Evolutionary conservation across 1,140 invertebrate species (phyloP).

Genomic region (Aphidius gifuensis): DNA sequence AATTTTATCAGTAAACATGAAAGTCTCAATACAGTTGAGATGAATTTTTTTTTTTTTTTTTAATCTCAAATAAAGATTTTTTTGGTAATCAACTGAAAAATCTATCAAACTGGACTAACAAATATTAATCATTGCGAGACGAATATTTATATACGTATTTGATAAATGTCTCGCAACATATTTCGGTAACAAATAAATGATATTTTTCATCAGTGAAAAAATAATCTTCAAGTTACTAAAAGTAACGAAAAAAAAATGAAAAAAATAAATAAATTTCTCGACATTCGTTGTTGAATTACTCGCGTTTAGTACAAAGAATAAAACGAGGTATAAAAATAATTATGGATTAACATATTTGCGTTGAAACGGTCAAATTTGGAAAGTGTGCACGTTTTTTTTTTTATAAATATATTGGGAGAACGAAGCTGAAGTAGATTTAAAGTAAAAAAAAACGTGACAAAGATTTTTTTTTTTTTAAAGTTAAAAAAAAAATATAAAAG

Average conservation of each 20-base stretch:
- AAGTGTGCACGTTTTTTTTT: slow-evolving; percentile 21
- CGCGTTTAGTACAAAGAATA: slow-evolving; percentile 41
- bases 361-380: slow-evolving; percentile 20
- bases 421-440: slow-evolving; percentile 12
- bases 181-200: too few species aligned
- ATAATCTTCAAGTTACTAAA: too few species aligned
- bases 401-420: slow-evolving; percentile 15
- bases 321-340: background rate
- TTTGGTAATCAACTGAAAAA: too few species aligned
- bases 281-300: slow-evolving; percentile 14
- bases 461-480: slow-evolving; percentile 5
- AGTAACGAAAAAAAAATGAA: too few species aligned
- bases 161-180: background rate
- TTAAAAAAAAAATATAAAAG: slow-evolving; percentile 11
- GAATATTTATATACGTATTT: too few species aligned
- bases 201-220: too few species aligned
- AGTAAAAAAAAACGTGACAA: background rate
- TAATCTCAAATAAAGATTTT: too few species aligned
- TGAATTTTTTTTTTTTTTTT: too few species aligned
- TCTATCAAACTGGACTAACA: too few species aligned
- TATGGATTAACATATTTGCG: slow-evolving; percentile 17
- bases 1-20: too few species aligned
- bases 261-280: background rate
- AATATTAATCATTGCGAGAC: too few species aligned
- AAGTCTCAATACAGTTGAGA: too few species aligned